phyloP scores from a whole-genome alignment of 2,797 vertebrate genomes.

The Chelmon rostratus region DNA sequence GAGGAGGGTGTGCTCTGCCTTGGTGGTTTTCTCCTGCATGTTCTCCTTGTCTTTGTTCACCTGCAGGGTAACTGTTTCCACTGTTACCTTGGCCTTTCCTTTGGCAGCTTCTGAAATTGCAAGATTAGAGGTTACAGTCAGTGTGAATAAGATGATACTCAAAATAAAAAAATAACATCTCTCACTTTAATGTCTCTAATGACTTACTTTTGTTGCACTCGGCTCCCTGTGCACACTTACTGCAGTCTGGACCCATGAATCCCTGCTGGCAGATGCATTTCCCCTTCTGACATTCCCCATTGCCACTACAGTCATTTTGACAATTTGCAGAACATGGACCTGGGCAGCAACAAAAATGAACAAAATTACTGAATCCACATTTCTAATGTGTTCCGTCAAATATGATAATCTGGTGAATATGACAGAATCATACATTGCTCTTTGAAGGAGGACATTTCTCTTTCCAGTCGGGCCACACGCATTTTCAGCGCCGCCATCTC shows the following conservation, averaged over 20 bases:
- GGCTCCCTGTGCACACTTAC: slow-evolving; percentile 76
- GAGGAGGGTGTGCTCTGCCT: slow-evolving; percentile 61
- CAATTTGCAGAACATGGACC: slow-evolving; percentile 86
- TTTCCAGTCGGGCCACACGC: slow-evolving; percentile 84
- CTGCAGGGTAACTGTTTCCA: slow-evolving; percentile 62
- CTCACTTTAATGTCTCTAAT: neutral
- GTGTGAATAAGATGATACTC: slow-evolving; percentile 16
- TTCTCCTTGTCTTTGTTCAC: slow-evolving; percentile 67
- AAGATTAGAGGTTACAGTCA: slow-evolving; percentile 29
- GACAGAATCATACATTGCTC: slow-evolving; percentile 78
- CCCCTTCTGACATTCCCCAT: slow-evolving; percentile 87
- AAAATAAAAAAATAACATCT: neutral
- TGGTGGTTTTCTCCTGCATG: slow-evolving; percentile 57
- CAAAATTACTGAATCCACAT: neutral
- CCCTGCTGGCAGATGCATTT: slow-evolving; percentile 88
- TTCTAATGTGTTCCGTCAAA: neutral
- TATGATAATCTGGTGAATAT: slow-evolving; percentile 4
- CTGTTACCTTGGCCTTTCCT: slow-evolving; percentile 62
- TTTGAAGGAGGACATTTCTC: slow-evolving; percentile 83
- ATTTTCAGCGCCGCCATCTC: slow-evolving; percentile 84
- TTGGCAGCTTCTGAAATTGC: slow-evolving; percentile 69
- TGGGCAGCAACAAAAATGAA: slow-evolving; percentile 63
- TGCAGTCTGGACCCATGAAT: slow-evolving; percentile 87
- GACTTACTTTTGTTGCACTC: slow-evolving; percentile 79
- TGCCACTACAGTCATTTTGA: slow-evolving; percentile 85